These are phyloP conservation scores for Reticulitermes speratus DNA, from an alignment of 1,140 invertebrate species.

Conservation along the genomic window DNA sequence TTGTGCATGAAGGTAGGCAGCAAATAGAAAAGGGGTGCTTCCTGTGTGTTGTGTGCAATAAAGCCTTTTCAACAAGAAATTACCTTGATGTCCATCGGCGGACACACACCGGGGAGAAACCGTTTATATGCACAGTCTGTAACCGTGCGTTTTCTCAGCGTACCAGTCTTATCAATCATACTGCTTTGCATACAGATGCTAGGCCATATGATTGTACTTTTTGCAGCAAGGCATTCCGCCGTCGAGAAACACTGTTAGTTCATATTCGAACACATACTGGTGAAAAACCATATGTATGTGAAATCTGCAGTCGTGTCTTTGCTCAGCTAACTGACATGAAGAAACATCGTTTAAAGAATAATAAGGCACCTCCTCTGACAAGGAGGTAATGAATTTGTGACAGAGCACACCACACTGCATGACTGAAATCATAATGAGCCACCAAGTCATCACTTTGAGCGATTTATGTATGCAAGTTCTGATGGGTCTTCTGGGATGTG, in stretches of 20 bases:
- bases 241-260: constrained; percentile 55
- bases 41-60: constrained; percentile 49
- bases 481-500: too few species aligned
- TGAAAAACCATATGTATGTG: constrained; percentile 64
- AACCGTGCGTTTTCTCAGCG: constrained; percentile 56
- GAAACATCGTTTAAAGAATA: constrained; percentile 14
- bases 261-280: constrained; percentile 65
- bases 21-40: constrained; percentile 37
- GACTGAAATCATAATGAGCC: too few species aligned
- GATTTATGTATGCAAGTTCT: too few species aligned
- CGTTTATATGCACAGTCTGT: constrained; percentile 63
- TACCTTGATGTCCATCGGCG: constrained; percentile 62
- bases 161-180: constrained; percentile 50
- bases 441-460: too few species aligned
- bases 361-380: neutral
- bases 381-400: neutral
- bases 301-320: constrained; percentile 59
- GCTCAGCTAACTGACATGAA: constrained; percentile 21
- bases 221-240: constrained; percentile 62
- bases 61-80: constrained; percentile 43
- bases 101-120: constrained; percentile 73
- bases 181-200: constrained; percentile 51
- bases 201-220: constrained; percentile 60
- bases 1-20: constrained; percentile 5
- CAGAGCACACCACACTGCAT: too few species aligned